Conservation (phyloP, 1,140 invertebrate species). For the Drosophila sp. region DNA sequence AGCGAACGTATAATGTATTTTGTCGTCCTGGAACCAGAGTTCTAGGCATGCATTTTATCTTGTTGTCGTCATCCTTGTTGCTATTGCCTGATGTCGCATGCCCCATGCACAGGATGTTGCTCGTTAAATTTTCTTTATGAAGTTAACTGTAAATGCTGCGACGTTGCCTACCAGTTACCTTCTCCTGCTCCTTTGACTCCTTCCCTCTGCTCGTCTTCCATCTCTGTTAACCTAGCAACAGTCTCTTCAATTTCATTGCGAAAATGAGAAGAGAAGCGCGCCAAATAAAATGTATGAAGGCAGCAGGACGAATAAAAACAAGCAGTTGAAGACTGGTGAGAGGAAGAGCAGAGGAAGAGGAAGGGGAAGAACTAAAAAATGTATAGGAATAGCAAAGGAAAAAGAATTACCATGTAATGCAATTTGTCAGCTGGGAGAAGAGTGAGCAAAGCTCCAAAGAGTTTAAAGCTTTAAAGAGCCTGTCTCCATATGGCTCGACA, state of each 20-base stretch:
- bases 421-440: conserved; percentile 57
- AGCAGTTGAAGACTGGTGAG: too few species aligned
- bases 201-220: not conserved
- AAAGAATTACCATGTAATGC: conserved; percentile 70
- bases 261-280: conserved; percentile 34
- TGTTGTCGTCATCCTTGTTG: conserved; percentile 72
- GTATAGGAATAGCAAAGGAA: not conserved
- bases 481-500: not conserved
- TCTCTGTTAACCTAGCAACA: not conserved
- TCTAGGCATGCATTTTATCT: conserved; percentile 76
- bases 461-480: conserved; percentile 65
- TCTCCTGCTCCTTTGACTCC: not conserved
- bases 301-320: not conserved
- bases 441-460: conserved; percentile 5
- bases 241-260: conserved; percentile 72
- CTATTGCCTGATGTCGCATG: conserved; percentile 24
- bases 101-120: conserved; percentile 74
- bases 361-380: too few species aligned
- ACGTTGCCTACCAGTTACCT: conserved; percentile 47
- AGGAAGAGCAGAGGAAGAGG: too few species aligned
- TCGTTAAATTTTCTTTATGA: conserved; percentile 83
- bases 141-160: conserved; percentile 80
- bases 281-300: conserved; percentile 67
- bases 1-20: conserved; percentile 66
- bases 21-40: conserved; percentile 51